Percentiles rank a stretch among this genome's conserved stretches.
These are phyloP conservation scores for Neodiprion lecontei DNA, from an alignment of 1,140 invertebrate genomes.

Conservation along the genomic window DNA sequence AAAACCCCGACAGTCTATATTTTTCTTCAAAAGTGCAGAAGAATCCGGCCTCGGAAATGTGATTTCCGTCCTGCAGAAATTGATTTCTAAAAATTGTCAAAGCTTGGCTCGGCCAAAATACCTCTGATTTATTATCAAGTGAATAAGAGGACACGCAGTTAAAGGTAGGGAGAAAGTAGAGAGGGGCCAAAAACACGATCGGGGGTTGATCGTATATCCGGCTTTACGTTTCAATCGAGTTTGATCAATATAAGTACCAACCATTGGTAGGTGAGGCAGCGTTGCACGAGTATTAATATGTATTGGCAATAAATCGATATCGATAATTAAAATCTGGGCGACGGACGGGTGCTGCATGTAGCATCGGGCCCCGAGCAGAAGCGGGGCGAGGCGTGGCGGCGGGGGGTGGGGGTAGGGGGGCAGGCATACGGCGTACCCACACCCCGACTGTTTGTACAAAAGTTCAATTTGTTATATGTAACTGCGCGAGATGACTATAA, in stretches of 20 bases:
- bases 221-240: constrained; percentile 57
- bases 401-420: neutral
- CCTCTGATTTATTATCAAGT: too few species aligned
- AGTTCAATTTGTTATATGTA: constrained; percentile 63
- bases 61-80: too few species aligned
- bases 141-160: too few species aligned
- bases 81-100: too few species aligned
- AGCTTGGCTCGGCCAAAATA: too few species aligned
- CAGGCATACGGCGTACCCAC: neutral
- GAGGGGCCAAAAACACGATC: constrained; percentile 33
- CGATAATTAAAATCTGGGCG: constrained; percentile 61
- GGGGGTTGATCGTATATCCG: constrained; percentile 52
- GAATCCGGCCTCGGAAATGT: too few species aligned
- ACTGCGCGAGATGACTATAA: constrained; percentile 60
- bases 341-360: neutral
- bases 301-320: constrained; percentile 62
- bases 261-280: constrained; percentile 38
- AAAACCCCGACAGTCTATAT: too few species aligned
- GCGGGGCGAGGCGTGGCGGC: neutral
- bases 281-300: constrained; percentile 53
- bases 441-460: constrained; percentile 44
- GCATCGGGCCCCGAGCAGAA: neutral
- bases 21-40: too few species aligned
- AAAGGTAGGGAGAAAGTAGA: neutral
- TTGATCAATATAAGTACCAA: constrained; percentile 59